Conservation (phyloP, 2,888 invertebrate genomes). For the Synanthedon andrenaeformis region DNA sequence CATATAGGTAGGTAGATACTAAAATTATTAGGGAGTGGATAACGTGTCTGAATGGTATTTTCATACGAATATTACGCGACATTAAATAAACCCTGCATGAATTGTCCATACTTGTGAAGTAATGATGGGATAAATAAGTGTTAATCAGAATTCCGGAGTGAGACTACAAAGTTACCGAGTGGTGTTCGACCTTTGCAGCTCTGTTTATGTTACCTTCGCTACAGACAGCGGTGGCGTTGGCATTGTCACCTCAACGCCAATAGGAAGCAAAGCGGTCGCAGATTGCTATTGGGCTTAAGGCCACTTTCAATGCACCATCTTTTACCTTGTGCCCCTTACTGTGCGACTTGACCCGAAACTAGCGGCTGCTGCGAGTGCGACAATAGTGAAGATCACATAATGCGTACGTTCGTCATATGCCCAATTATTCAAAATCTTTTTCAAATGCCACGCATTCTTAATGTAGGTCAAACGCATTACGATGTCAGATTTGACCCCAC, state of each 20-base stretch:
- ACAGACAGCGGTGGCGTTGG: conserved; percentile 42
- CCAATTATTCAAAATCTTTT: conserved; percentile 25
- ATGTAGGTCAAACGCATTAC: conserved; percentile 61
- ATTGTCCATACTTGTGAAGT: too few relatives aligned
- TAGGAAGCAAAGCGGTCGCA: conserved; percentile 64
- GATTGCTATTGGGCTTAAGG: conserved; percentile 69
- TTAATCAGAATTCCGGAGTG: too few relatives aligned
- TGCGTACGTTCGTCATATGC: conserved; percentile 9
- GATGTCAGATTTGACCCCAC: conserved; percentile 57
- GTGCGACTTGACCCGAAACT: conserved; percentile 55
- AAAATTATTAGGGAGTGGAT: background rate
- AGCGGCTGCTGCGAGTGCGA: conserved; percentile 15
- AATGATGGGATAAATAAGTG: too few relatives aligned
- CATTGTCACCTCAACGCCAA: conserved; percentile 65
- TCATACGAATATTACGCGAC: too few relatives aligned
- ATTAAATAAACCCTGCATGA: too few relatives aligned
- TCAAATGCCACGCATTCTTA: conserved; percentile 35
- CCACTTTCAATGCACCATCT: conserved; percentile 70
- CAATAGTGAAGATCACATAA: conserved; percentile 8
- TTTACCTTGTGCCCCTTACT: conserved; percentile 69
- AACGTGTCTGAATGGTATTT: too few relatives aligned
- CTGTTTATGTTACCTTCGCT: conserved; percentile 57
- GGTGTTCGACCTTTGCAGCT: conserved; percentile 46
- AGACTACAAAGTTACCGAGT: background rate
- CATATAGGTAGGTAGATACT: background rate